Percentiles rank a stretch among this genome's conserved stretches.
Conservation (phyloP, 2,888 invertebrate genomes). For the Sympetrum striolatum region DNA sequence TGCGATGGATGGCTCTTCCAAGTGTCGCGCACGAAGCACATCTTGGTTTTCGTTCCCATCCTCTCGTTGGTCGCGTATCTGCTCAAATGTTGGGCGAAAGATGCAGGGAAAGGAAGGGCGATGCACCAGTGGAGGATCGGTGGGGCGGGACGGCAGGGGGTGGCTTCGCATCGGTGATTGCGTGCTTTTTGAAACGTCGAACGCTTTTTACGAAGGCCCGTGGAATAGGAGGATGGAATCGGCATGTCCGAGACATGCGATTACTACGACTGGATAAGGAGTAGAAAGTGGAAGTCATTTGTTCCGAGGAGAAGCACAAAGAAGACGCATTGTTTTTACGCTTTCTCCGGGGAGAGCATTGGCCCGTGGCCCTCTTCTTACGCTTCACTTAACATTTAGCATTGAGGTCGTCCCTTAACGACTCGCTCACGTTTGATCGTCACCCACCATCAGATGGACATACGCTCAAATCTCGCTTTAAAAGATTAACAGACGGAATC, state of each 20-base stretch:
- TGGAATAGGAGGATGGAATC: background rate
- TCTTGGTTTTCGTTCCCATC: background rate
- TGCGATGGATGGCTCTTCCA: too few species aligned
- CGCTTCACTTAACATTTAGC: slow-evolving; percentile 39
- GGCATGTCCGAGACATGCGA: slow-evolving; percentile 22
- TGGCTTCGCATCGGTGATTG: background rate
- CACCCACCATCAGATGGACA: too few species aligned
- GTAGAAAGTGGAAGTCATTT: slow-evolving; percentile 42
- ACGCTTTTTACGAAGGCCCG: background rate
- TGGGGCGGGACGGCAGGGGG: slow-evolving; percentile 7
- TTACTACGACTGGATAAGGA: slow-evolving; percentile 36
- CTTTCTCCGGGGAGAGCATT: background rate
- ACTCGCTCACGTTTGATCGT: background rate
- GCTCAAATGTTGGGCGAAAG: background rate
- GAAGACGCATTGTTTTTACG: slow-evolving; percentile 36
- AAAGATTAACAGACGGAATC: too few species aligned
- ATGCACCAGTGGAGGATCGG: background rate
- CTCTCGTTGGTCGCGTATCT: background rate
- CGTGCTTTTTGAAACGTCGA: slow-evolving; percentile 24
- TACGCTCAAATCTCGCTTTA: too few species aligned
- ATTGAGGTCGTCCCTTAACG: slow-evolving; percentile 23
- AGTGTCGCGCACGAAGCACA: too few species aligned
- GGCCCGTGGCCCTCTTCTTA: slow-evolving; percentile 28
- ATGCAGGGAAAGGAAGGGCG: background rate
- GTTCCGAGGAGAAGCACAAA: slow-evolving; percentile 41